A percentile compares a stretch with the other conserved stretches of the same genome.
Conservation (phyloP, 1,140 invertebrate species). For the Ostrea edulis region DNA sequence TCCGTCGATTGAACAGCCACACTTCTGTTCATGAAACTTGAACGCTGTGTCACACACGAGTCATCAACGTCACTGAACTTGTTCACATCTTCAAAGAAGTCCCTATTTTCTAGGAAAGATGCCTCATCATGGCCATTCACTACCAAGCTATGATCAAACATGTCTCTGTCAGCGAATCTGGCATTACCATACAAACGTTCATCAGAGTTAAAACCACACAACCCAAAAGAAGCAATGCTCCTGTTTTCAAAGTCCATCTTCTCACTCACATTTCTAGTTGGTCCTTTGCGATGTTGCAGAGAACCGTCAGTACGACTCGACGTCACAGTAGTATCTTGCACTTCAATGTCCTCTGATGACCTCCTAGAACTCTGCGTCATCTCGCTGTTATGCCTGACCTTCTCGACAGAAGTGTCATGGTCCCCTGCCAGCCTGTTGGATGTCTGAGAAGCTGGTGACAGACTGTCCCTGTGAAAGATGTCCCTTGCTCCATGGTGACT, state of each 20-base stretch:
- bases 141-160: slow-evolving; percentile 32
- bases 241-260: background rate
- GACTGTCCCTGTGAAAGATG: background rate
- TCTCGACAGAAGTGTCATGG: background rate
- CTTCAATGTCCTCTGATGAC: slow-evolving; percentile 43
- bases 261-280: background rate
- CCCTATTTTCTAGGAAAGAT: background rate
- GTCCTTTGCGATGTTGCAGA: background rate
- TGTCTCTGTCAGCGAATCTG: slow-evolving; percentile 44
- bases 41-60: slow-evolving; percentile 8
- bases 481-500: background rate
- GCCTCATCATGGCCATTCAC: background rate
- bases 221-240: background rate
- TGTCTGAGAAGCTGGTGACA: slow-evolving; percentile 6
- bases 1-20: slow-evolving; percentile 38
- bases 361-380: slow-evolving; percentile 26
- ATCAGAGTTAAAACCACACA: slow-evolving; percentile 44
- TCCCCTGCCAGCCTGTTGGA: slow-evolving; percentile 32
- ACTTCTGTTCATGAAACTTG: slow-evolving; percentile 32
- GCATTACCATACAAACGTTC: slow-evolving; percentile 42
- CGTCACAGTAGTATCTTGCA: slow-evolving; percentile 33
- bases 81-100: slow-evolving; percentile 23
- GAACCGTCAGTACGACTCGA: slow-evolving; percentile 31
- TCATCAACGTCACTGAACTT: slow-evolving; percentile 29
- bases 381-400: slow-evolving; percentile 33